Conservation (phyloP, 2,888 invertebrate species). For the Tetramorium bicarinatum region DNA sequence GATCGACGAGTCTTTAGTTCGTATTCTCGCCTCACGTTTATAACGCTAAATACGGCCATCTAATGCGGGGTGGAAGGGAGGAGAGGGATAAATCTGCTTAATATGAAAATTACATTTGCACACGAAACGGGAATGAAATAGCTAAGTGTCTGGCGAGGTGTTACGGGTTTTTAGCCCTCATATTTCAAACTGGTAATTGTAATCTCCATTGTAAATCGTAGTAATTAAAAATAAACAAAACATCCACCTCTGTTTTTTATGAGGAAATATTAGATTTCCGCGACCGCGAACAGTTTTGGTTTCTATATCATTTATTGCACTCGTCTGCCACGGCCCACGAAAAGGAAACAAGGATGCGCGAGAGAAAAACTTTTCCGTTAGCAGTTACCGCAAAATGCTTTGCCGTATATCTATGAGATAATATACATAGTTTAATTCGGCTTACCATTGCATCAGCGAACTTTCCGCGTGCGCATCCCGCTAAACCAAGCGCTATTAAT, state of each 20-base stretch:
- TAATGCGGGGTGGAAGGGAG: neutral
- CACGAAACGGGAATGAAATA: neutral
- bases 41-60: conserved; percentile 16
- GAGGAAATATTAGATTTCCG: neutral
- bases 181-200: neutral
- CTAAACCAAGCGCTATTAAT: conserved; percentile 42
- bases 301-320: neutral
- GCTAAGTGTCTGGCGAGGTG: neutral
- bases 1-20: conserved; percentile 37
- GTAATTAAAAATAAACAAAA: conserved; percentile 14
- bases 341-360: neutral
- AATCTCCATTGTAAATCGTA: neutral
- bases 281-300: neutral
- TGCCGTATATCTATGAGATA: conserved; percentile 26
- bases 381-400: conserved; percentile 7
- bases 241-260: neutral
- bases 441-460: conserved; percentile 33
- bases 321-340: neutral
- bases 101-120: conserved; percentile 32
- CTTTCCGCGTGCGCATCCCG: conserved; percentile 9
- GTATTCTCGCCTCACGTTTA: conserved; percentile 18
- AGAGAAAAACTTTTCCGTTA: conserved; percentile 10
- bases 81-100: neutral
- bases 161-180: neutral
- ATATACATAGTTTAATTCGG: conserved; percentile 42